Percentiles rank a stretch among this genome's conserved stretches.
Conservation (phyloP, 2,888 invertebrate genomes). For the Drosophila mulleri region DNA sequence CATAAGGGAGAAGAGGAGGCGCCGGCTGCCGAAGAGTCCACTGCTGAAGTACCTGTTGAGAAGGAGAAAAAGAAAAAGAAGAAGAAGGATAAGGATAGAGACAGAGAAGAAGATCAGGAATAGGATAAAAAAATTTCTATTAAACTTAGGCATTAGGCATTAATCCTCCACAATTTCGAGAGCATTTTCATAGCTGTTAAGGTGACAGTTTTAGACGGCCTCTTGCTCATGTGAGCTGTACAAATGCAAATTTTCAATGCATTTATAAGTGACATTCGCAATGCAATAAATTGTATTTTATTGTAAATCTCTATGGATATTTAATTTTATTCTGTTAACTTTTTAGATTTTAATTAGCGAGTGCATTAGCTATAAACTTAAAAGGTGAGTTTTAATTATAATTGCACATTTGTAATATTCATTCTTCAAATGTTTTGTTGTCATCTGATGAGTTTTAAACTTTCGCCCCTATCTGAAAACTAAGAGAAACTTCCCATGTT, state of each 20-base stretch:
- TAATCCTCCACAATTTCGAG: slow-evolving; percentile 51
- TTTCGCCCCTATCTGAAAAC: slow-evolving; percentile 81
- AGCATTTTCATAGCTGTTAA: slow-evolving; percentile 59
- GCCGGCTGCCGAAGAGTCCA: slow-evolving; percentile 53
- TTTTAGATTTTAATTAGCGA: neutral
- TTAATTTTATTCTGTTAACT: slow-evolving; percentile 12
- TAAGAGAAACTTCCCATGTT: slow-evolving; percentile 72
- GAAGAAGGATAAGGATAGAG: slow-evolving; percentile 89
- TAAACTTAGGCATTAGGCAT: slow-evolving; percentile 52
- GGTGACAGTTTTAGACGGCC: slow-evolving; percentile 39
- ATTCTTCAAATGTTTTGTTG: slow-evolving; percentile 27
- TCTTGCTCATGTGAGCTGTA: slow-evolving; percentile 41
- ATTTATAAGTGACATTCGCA: slow-evolving; percentile 76
- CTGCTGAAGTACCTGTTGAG: slow-evolving; percentile 77
- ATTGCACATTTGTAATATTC: neutral
- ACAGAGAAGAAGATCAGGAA: slow-evolving; percentile 85
- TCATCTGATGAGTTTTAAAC: slow-evolving; percentile 52
- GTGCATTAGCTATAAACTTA: neutral
- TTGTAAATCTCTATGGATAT: slow-evolving; percentile 47
- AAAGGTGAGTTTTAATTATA: slow-evolving; percentile 45
- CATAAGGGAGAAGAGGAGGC: slow-evolving; percentile 86
- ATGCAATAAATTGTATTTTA: slow-evolving; percentile 74
- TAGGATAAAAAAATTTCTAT: slow-evolving; percentile 58
- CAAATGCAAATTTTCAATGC: slow-evolving; percentile 62
- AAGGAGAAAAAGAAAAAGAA: slow-evolving; percentile 91